These are phyloP conservation scores for Chaetoderma sp. DNA, from an alignment of 2,888 invertebrate genomes.

Conservation along the genomic window DNA sequence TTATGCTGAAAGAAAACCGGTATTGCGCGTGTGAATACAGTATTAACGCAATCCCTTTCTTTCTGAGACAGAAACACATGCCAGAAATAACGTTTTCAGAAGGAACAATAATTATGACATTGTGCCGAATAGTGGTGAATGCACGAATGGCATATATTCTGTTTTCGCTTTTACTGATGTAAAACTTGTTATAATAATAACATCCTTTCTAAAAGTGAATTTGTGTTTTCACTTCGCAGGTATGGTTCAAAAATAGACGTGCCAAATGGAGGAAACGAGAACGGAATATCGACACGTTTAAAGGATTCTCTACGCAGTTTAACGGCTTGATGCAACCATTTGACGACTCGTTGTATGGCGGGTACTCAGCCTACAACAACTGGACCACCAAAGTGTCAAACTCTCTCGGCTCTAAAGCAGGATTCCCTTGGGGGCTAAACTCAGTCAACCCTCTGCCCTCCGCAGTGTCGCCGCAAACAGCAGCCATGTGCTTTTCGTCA, in stretches of 20 bases:
- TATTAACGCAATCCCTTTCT: no score
- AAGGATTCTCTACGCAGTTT: constrained; percentile 85
- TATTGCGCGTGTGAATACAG: no score
- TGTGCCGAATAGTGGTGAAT: no score
- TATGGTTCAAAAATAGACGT: constrained; percentile 60
- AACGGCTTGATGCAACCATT: constrained; percentile 89
- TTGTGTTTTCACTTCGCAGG: no score
- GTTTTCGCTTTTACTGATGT: no score
- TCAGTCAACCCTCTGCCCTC: constrained; percentile 79
- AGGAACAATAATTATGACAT: no score
- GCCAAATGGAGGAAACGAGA: constrained; percentile 60
- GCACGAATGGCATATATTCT: no score
- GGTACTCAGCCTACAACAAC: constrained; percentile 90
- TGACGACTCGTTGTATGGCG: constrained; percentile 85
- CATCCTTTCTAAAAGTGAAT: no score
- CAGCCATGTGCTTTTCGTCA: constrained; percentile 25
- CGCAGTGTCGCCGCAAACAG: constrained; percentile 24
- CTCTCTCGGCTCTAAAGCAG: constrained; percentile 80
- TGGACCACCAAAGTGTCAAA: constrained; percentile 94
- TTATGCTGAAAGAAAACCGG: no score
- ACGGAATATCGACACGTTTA: constrained; percentile 75
- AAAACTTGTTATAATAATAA: no score
- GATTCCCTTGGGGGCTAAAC: constrained; percentile 80
- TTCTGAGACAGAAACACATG: no score
- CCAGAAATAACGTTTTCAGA: no score